Conservation (phyloP, 1,140 invertebrate genomes). For the Trachymyrmex septentrionalis region DNA sequence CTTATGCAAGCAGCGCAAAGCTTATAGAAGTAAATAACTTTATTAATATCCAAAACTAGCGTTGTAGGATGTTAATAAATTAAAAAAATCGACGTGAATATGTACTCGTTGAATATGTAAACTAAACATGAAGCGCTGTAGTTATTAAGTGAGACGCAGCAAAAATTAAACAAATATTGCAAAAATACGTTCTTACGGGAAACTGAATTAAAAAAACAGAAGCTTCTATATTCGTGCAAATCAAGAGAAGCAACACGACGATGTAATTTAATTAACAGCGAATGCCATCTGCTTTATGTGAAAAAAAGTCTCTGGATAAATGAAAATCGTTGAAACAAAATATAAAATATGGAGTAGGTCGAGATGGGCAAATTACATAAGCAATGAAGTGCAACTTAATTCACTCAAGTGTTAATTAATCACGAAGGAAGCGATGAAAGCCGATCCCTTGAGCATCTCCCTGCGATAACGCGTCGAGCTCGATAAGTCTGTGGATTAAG, state of each 20-base stretch:
- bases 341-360: background rate
- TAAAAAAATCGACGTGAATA: background rate
- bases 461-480: slow-evolving; percentile 39
- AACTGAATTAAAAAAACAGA: background rate
- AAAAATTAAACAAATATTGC: background rate
- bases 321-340: background rate
- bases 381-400: slow-evolving; percentile 23
- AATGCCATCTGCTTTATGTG: background rate
- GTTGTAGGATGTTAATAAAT: slow-evolving; percentile 24
- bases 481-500: slow-evolving; percentile 49
- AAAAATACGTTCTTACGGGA: background rate
- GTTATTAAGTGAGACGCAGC: background rate
- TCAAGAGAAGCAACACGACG: background rate
- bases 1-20: background rate
- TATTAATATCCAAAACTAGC: background rate
- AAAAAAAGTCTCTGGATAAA: background rate
- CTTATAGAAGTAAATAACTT: background rate
- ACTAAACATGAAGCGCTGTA: background rate
- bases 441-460: background rate
- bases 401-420: slow-evolving; percentile 49
- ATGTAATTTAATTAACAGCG: background rate
- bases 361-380: background rate
- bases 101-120: background rate
- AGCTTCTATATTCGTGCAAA: background rate
- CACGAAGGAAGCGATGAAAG: slow-evolving; percentile 42